A percentile compares a stretch with the other conserved stretches of the same genome.
These are phyloP conservation scores for Lacanobia oleracea DNA, from an alignment of 2,888 invertebrate genomes.

Conservation along the genomic window DNA sequence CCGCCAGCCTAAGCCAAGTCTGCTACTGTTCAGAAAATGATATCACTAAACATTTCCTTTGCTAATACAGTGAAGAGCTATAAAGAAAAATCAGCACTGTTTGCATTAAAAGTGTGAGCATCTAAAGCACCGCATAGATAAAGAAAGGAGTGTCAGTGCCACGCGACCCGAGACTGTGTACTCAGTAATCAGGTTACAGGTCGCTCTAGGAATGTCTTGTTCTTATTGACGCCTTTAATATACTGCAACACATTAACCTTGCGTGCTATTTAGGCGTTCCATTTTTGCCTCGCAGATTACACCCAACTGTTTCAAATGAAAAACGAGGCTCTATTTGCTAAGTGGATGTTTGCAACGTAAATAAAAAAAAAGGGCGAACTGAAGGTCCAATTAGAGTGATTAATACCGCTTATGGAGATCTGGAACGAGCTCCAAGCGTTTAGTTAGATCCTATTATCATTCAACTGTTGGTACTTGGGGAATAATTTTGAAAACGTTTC, in stretches of 20 bases:
- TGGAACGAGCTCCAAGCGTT: slow-evolving; percentile 42
- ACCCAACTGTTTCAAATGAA: slow-evolving; percentile 63
- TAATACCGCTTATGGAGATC: slow-evolving; percentile 61
- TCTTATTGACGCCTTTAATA: slow-evolving; percentile 84
- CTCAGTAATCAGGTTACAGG: slow-evolving; percentile 76
- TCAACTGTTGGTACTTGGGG: slow-evolving; percentile 1
- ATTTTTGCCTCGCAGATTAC: slow-evolving; percentile 75
- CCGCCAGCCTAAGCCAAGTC: background rate
- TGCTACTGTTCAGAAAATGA: slow-evolving; percentile 18
- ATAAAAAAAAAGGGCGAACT: slow-evolving; percentile 64
- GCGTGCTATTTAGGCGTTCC: slow-evolving; percentile 83
- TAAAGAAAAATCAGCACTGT: slow-evolving; percentile 38
- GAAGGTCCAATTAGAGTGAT: slow-evolving; percentile 64
- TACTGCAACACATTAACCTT: slow-evolving; percentile 85
- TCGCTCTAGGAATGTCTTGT: slow-evolving; percentile 81
- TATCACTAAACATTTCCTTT: slow-evolving; percentile 13
- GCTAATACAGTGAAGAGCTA: slow-evolving; percentile 5
- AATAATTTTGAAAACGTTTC: slow-evolving; percentile 16
- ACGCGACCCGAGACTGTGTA: slow-evolving; percentile 56
- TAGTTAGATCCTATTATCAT: slow-evolving; percentile 36
- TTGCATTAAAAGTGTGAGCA: slow-evolving; percentile 43
- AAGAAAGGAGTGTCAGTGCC: slow-evolving; percentile 65
- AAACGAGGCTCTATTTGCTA: slow-evolving; percentile 63
- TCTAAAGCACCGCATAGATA: slow-evolving; percentile 61
- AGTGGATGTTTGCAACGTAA: slow-evolving; percentile 63